A percentile compares a stretch with the other conserved stretches of the same genome.
phyloP scores from a whole-genome alignment of 2,888 invertebrate species.

The Petrolisthes cinctipes region DNA sequence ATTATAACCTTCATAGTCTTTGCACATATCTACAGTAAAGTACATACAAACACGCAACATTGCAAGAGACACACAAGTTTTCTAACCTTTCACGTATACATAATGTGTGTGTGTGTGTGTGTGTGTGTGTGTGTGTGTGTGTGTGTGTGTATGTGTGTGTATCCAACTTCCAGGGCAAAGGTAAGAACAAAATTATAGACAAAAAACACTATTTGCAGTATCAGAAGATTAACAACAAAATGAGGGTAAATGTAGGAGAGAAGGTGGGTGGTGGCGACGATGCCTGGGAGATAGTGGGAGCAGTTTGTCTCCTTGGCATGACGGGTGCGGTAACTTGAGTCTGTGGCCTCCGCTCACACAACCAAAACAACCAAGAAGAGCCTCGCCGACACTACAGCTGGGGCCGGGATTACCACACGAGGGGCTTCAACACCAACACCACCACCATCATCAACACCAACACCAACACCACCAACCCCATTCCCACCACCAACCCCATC shows the following conservation, averaged over 20 bases:
- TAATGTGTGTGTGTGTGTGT: constrained; percentile 20
- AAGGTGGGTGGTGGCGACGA: not conserved
- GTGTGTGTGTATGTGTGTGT: constrained; percentile 16
- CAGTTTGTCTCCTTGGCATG: constrained; percentile 12
- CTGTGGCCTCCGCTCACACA: not conserved
- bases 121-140: constrained; percentile 26
- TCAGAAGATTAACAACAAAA: too few species aligned
- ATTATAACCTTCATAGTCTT: too few species aligned
- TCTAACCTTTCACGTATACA: too few species aligned
- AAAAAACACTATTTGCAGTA: too few species aligned
- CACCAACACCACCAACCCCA: not conserved
- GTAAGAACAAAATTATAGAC: too few species aligned
- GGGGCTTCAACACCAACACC: not conserved
- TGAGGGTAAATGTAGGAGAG: too few species aligned
- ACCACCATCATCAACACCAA: not conserved
- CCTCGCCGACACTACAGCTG: too few species aligned
- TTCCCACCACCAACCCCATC: not conserved
- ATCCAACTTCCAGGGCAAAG: not conserved
- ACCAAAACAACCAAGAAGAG: constrained; percentile 6
- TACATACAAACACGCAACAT: too few species aligned
- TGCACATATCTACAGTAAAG: too few species aligned
- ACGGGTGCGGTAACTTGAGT: not conserved
- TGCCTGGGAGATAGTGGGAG: constrained; percentile 2
- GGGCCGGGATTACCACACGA: too few species aligned
- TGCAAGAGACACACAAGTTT: too few species aligned